A percentile compares a stretch with the other conserved stretches of the same genome.
Conservation (phyloP, 2,888 invertebrate species). For the Brachyptera putata region DNA sequence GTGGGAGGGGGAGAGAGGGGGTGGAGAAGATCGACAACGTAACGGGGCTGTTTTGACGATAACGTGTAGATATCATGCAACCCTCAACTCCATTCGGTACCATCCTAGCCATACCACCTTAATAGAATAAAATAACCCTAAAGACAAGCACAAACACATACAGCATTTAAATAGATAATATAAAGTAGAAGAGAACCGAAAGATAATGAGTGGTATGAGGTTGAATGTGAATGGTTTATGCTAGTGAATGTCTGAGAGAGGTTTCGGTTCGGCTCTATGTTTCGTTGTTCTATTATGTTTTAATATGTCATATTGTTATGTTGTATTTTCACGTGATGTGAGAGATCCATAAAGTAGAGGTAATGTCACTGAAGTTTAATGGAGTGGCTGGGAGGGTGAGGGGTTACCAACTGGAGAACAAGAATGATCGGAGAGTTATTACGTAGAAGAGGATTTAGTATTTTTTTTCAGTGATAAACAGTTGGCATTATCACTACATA, state of each 20-base stretch:
- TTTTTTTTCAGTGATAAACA: too few species aligned
- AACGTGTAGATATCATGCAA: slow-evolving; percentile 5
- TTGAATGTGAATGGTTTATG: neutral
- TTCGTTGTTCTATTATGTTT: neutral
- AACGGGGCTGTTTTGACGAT: slow-evolving; percentile 9
- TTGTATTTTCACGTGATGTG: neutral
- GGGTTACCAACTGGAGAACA: too few species aligned
- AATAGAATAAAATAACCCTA: neutral
- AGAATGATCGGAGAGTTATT: too few species aligned
- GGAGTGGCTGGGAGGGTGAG: neutral
- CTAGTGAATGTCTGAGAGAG: neutral
- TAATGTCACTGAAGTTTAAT: neutral
- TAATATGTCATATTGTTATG: slow-evolving; percentile 3
- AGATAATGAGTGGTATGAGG: neutral
- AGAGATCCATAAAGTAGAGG: too few species aligned
- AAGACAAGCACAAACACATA: neutral
- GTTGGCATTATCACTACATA: too few species aligned
- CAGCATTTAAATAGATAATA: slow-evolving; percentile 2
- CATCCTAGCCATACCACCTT: neutral
- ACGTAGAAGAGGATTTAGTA: too few species aligned
- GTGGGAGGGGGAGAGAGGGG: too few species aligned
- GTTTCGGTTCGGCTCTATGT: neutral
- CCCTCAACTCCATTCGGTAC: neutral
- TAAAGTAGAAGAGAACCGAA: neutral
- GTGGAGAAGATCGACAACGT: too few species aligned